Evolutionary conservation across 2,113 vertebrate genomes (phyloP).

Genomic region (Peromyscus polionotus): DNA sequence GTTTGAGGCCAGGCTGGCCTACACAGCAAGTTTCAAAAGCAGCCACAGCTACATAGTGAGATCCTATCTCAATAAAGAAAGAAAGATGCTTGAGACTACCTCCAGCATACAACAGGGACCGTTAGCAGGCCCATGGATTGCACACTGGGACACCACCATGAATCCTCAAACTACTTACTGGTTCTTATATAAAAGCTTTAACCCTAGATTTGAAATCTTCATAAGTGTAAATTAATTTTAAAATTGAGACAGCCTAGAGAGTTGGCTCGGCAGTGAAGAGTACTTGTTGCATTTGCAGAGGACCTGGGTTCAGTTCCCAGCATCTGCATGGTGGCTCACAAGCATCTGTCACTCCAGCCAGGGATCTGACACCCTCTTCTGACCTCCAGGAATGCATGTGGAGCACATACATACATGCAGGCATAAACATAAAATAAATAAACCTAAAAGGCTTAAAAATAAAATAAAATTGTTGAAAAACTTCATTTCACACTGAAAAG

Average conservation of each 20-base stretch:
- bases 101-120: neutral
- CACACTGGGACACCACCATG: rapidly evolving
- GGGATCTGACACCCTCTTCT: neutral
- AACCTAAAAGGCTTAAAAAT: neutral
- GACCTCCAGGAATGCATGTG: neutral
- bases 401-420: neutral
- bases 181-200: neutral
- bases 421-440: neutral
- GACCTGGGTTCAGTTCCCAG: neutral
- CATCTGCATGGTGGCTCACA: neutral
- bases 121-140: neutral
- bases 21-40: neutral
- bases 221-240: neutral
- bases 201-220: neutral
- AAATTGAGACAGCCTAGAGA: neutral
- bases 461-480: neutral
- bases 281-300: neutral
- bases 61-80: neutral
- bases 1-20: neutral
- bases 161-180: neutral
- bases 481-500: neutral
- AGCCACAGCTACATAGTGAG: neutral
- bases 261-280: neutral
- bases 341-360: neutral
- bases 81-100: rapidly evolving